Evolutionary conservation across 1,140 invertebrate genomes (phyloP).

Genomic region (Ladona fulva): DNA sequence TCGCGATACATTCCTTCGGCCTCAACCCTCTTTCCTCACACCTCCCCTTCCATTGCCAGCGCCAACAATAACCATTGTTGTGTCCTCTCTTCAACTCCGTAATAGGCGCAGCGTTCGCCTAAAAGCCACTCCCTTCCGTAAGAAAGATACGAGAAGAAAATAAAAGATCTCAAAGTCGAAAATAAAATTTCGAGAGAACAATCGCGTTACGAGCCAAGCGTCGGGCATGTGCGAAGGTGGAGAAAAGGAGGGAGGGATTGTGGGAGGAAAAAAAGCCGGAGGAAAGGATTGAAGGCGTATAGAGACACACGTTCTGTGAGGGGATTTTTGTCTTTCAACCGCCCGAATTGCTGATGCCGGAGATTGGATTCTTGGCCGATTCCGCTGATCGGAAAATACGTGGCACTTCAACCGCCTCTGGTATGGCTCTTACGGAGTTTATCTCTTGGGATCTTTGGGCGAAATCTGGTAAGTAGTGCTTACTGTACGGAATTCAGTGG

Average conservation of each 20-base stretch:
- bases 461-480: no score
- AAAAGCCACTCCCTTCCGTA: background rate
- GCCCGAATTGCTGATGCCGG: no score
- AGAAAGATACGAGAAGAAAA: background rate
- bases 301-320: no score
- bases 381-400: no score
- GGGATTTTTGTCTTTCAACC: no score
- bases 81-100: background rate
- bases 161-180: background rate
- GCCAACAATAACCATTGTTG: slow-evolving; percentile 5
- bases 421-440: no score
- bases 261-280: background rate
- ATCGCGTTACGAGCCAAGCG: background rate
- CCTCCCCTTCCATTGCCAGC: background rate
- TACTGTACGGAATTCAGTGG: no score
- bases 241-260: background rate
- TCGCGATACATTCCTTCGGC: background rate
- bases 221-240: background rate
- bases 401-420: no score
- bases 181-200: slow-evolving; percentile 2
- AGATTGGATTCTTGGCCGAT: no score
- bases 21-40: background rate
- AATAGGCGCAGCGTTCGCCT: background rate
- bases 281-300: no score
- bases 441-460: no score